Base-by-base conservation (phyloP, 2,797 vertebrate species). In the Anolis apletophallus region DNA sequence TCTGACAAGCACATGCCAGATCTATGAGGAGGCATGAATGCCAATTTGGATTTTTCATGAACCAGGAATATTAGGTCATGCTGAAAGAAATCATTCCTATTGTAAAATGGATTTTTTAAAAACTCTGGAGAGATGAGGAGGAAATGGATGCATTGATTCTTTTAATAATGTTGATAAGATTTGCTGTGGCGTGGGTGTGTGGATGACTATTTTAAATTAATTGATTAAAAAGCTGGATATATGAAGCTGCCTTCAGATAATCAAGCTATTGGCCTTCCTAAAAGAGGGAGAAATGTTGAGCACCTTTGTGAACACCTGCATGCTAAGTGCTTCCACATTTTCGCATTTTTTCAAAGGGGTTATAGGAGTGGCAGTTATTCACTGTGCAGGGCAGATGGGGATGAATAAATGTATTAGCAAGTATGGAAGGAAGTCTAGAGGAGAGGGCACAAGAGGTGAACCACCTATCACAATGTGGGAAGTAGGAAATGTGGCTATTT, bases 151-250 rank as follows among this genome's bases (percentile, higher is more conserved):
- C 67, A 83, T 87, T 83, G 86, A 83, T 87, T 87, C 74, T 83
- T 87, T 87, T 72, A 87, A 87, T 83, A 87, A 83, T 87, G 74
- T 78, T 83, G 74, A 78, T 78, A 87, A 87, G 80, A 83, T 83
- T 83, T 87, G 83, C 67, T 16, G 67, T 52, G 75, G 67, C 61
- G n/a, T 19, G 54, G 55, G 54, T 46, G 52, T 40, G 71, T 78
- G 74, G 54, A 52, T 59, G 73, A 59, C 64, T 87, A 40, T 52
- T 54, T 87, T 78, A 52, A 52, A 87, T 78, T 83, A 83, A 83
- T 83, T 83, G 80, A 83, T 83, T 71, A 72, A 78, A 78, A 72
- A 77, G 36, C 61, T 50, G 64, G 52, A 78, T 67, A 77, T 61
- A 83, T 61, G 50, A 83, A 83, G 36, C 67, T 68, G 54, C 54